Evolutionary conservation across 2,797 vertebrate genomes (phyloP).

Genomic region (Coregonus ussuriensis): DNA sequence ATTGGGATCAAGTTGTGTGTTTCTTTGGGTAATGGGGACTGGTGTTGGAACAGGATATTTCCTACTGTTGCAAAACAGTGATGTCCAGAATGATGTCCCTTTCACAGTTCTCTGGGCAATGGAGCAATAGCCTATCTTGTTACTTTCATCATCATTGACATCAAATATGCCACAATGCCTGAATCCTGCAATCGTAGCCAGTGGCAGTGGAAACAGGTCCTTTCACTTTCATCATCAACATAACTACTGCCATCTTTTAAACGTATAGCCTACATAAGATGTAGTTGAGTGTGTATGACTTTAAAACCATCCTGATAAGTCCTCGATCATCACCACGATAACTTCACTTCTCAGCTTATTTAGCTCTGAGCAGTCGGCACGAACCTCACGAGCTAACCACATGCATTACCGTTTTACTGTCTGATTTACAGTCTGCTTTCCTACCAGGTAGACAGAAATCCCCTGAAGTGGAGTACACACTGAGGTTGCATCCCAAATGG

Average conservation of each 20-base stretch:
- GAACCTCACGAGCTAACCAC: background rate
- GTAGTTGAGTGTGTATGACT: too few species aligned
- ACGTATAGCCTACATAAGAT: background rate
- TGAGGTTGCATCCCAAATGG: too few species aligned
- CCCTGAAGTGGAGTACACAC: background rate
- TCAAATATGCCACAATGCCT: background rate
- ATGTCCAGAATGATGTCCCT: conserved; percentile 20
- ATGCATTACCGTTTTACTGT: background rate
- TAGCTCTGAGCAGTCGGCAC: background rate
- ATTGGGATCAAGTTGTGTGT: conserved; percentile 49
- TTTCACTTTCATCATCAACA: conserved; percentile 18
- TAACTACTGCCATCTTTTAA: background rate
- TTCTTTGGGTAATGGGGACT: conserved; percentile 45
- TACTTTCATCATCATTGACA: conserved; percentile 33
- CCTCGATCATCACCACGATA: too few species aligned
- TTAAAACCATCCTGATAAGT: too few species aligned
- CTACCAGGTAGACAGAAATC: background rate
- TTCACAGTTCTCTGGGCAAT: conserved; percentile 21
- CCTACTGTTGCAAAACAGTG: conserved; percentile 58
- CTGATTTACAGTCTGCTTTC: background rate
- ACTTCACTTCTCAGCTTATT: background rate
- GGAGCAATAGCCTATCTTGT: conserved; percentile 33
- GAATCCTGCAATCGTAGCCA: background rate
- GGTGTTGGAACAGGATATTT: conserved; percentile 65
- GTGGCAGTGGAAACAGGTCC: background rate